phyloP scores from a whole-genome alignment of 2,888 invertebrate species.

The Anthrax anthrax region DNA sequence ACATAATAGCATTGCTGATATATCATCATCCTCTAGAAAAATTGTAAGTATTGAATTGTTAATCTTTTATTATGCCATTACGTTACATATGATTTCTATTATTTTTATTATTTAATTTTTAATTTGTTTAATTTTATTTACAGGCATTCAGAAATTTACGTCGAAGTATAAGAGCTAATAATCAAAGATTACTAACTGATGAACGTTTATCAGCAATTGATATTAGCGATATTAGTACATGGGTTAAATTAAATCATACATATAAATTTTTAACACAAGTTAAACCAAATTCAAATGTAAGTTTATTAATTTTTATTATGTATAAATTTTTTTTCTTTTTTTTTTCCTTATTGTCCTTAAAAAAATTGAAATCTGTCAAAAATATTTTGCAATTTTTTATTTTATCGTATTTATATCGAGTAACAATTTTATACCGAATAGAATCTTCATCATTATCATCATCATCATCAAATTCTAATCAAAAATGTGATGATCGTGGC shows the following conservation, averaged over 20 bases:
- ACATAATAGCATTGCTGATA: background rate
- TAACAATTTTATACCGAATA: no score
- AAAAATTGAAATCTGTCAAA: no score
- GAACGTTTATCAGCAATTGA: slow-evolving; percentile 11
- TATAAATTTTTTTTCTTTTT: no score
- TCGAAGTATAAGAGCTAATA: slow-evolving; percentile 1
- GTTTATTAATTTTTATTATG: slow-evolving; percentile 1
- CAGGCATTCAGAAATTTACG: slow-evolving; percentile 6
- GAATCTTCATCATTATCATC: no score
- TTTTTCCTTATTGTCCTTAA: no score
- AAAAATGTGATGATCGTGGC: background rate
- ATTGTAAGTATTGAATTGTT: slow-evolving; percentile 1
- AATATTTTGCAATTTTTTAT: no score
- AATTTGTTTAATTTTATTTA: background rate
- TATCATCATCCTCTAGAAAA: background rate
- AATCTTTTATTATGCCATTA: background rate
- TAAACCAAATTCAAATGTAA: slow-evolving; percentile 10
- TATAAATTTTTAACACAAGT: slow-evolving; percentile 26
- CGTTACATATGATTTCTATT: no score
- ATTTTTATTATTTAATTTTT: background rate
- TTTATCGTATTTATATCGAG: no score
- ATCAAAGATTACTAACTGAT: background rate
- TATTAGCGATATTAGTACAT: slow-evolving; percentile 18
- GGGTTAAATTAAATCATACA: slow-evolving; percentile 15
- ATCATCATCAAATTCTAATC: no score